Base-by-base conservation (phyloP, 2,888 invertebrate genomes). In the Amorpha juglandis region DNA sequence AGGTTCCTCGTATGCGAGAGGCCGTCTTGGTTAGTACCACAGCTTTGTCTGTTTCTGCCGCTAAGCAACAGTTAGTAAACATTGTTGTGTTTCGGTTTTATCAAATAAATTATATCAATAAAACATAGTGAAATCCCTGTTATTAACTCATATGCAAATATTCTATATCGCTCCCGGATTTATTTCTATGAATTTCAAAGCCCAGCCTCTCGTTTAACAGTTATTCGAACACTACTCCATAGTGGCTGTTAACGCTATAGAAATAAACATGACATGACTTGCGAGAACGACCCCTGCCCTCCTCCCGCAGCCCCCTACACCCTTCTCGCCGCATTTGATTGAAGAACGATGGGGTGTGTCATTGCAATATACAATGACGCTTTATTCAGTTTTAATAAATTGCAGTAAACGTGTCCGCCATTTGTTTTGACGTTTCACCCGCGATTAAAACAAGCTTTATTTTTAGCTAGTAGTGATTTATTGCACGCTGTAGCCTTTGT, bases 311-410 rank as follows among this genome's bases (percentile, higher is more conserved):
- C 16, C 12, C 42, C 6, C 6, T 12, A n/a, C 19, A 0, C 38
- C 19, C 52, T 6, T 8, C 19, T 7, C 16, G 19, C 19, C 58
- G 19, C 9, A n/a, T 58, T 58, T 42, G 58, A 58, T 58, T 42
- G 58, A 58, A 42, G 58, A 58, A 19, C 58, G 58, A 19, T 11
- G 58, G 58, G 58, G 58, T 58, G 42, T 58, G 58, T 19, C 58
- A 38, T 19, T 19, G 11, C 58, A 58, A 58, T 58, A 58, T 58
- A 58, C 58, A 42, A 58, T 55, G 55, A 55, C 42, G 38, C 42
- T 58, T 58, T 58, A 42, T 58, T 58, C 58, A 42, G 19, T 58
- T 58, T 58, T 58, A 58, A 58, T 42, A 58, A 58, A 58, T 58
- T 58, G 58, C 58, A 19, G 58, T 58, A 42, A 58, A 58, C 58